A percentile compares a stretch with the other conserved stretches of the same genome.
phyloP scores from a whole-genome alignment of 2,888 invertebrate species.

The Andrena chrysosceles region DNA sequence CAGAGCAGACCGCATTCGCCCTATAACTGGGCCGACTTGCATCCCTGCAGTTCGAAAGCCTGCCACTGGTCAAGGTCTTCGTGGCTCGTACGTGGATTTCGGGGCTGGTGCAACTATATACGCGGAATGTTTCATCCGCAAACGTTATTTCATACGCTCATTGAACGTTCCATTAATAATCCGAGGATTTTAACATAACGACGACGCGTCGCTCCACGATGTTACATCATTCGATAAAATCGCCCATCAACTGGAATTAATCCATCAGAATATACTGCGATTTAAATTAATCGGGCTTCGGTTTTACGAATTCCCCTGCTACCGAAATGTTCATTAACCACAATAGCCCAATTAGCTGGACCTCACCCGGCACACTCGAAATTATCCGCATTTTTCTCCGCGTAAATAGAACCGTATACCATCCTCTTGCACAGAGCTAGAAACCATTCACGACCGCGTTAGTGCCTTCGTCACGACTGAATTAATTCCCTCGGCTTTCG shows the following conservation, averaged over 20 bases:
- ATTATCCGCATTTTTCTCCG: too few relatives aligned
- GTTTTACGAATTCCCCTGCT: too few relatives aligned
- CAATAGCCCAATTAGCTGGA: too few relatives aligned
- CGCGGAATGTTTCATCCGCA: neutral
- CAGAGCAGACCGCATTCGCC: conserved; percentile 71
- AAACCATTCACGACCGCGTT: too few relatives aligned
- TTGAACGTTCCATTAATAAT: neutral
- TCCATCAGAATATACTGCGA: too few relatives aligned
- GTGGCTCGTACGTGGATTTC: conserved; percentile 26
- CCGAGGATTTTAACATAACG: neutral
- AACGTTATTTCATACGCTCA: neutral
- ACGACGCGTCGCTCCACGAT: neutral
- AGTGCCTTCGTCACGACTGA: neutral
- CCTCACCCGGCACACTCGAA: too few relatives aligned
- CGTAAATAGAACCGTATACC: too few relatives aligned
- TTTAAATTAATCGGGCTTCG: too few relatives aligned
- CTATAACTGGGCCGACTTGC: conserved; percentile 68
- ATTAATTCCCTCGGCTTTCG: conserved; percentile 21
- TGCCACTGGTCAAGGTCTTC: conserved; percentile 57
- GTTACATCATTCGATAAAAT: neutral
- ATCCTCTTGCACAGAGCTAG: too few relatives aligned
- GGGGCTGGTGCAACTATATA: conserved; percentile 9
- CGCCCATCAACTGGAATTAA: too few relatives aligned
- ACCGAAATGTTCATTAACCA: too few relatives aligned
- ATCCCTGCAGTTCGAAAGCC: conserved; percentile 61